Evolutionary conservation across 2,797 vertebrate genomes (phyloP).

Genomic region (Pempheris klunzingeri): DNA sequence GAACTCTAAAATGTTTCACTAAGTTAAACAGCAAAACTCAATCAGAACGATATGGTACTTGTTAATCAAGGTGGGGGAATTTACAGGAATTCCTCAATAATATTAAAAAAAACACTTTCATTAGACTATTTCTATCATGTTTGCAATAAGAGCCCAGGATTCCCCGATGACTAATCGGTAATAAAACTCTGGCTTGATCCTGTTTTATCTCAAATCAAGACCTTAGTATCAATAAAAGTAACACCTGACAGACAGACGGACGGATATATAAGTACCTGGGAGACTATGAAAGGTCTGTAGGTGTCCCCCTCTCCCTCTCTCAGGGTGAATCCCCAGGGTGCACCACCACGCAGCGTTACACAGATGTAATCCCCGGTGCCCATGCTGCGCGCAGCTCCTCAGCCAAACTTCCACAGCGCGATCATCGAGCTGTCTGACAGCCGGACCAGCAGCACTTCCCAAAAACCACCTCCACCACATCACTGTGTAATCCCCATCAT

Average conservation of each 20-base stretch:
- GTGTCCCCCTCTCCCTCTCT: conserved; percentile 88
- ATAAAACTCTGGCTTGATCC: background rate
- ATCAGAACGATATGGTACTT: background rate
- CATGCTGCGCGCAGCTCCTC: conserved; percentile 85
- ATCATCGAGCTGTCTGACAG: conserved; percentile 64
- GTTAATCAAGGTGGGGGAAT: background rate
- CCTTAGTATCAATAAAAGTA: background rate
- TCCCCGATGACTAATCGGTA: background rate
- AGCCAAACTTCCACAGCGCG: conserved; percentile 53
- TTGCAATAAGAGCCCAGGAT: background rate
- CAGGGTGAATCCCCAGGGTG: conserved; percentile 96
- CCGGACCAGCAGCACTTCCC: conserved; percentile 56
- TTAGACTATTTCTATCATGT: background rate
- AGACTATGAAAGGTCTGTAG: conserved; percentile 88
- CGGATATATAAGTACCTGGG: conserved; percentile 87
- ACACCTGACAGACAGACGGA: background rate
- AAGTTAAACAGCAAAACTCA: background rate
- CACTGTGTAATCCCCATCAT: conserved; percentile 74
- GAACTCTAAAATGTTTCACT: background rate
- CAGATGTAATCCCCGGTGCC: conserved; percentile 95
- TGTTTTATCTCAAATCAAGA: background rate
- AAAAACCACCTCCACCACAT: conserved; percentile 49
- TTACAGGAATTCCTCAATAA: background rate
- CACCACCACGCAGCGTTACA: conserved; percentile 92
- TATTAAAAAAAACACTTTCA: background rate